Conservation (phyloP, 2,888 invertebrate genomes). For the Autographa gamma region DNA sequence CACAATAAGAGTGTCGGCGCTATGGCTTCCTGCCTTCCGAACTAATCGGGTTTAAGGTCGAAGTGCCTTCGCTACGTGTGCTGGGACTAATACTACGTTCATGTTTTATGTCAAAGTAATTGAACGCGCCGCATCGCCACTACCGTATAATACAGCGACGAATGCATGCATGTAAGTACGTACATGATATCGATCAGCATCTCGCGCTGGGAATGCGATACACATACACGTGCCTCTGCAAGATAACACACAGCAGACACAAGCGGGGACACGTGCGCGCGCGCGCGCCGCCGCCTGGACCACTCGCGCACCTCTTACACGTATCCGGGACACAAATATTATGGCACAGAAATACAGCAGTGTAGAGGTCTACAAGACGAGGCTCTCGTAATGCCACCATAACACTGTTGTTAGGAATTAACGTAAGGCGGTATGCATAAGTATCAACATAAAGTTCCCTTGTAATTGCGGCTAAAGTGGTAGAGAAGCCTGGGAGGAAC, state of each 20-base stretch:
- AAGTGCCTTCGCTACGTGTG: constrained; percentile 29
- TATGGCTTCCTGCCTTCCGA: constrained; percentile 65
- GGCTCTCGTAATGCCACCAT: constrained; percentile 22
- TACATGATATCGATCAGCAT: constrained; percentile 36
- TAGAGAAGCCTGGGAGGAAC: constrained; percentile 11
- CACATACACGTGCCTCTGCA: constrained; percentile 46
- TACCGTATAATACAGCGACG: constrained; percentile 6
- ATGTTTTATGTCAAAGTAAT: constrained; percentile 5
- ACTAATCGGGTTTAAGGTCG: constrained; percentile 66
- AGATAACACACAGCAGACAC: constrained; percentile 46
- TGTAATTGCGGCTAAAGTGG: background rate
- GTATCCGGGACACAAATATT: constrained; percentile 23
- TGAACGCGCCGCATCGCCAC: constrained; percentile 8
- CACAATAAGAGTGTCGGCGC: constrained; percentile 21
- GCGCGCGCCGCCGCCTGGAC: constrained; percentile 24
- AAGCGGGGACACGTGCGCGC: constrained; percentile 44
- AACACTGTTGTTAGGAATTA: constrained; percentile 55
- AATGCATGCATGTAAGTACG: constrained; percentile 9
- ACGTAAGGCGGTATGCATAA: constrained; percentile 52
- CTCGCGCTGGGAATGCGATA: constrained; percentile 46
- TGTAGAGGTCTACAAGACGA: constrained; percentile 27
- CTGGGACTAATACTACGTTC: constrained; percentile 3
- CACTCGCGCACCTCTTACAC: constrained; percentile 17
- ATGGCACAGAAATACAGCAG: constrained; percentile 14
- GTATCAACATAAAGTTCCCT: constrained; percentile 32